These are phyloP conservation scores for Chaetodon trifasciatus DNA, from an alignment of 2,797 vertebrate species.

Conservation along the genomic window DNA sequence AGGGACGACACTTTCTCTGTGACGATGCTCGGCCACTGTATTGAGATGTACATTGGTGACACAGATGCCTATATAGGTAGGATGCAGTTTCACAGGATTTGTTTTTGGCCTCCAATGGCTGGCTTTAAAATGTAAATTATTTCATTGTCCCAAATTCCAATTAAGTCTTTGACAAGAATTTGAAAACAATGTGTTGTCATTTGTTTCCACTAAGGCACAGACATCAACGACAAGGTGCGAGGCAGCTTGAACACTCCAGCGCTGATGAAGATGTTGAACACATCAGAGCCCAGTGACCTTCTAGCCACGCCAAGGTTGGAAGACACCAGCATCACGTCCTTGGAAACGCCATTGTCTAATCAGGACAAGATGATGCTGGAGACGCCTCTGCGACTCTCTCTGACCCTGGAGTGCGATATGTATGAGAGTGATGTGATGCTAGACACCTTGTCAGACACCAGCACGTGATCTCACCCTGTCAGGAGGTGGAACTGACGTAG, in stretches of 20 bases:
- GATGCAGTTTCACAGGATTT: conserved; percentile 24
- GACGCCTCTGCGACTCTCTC: conserved; percentile 88
- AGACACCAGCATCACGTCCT: conserved; percentile 87
- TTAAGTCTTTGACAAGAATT: too few relatives aligned
- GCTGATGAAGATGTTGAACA: conserved; percentile 96
- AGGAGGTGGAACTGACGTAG: conserved; percentile 54
- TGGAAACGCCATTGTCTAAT: conserved; percentile 88
- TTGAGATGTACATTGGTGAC: conserved; percentile 99
- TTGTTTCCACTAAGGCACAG: conserved; percentile 88
- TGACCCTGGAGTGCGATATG: conserved; percentile 97
- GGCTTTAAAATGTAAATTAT: background rate
- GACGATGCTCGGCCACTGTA: conserved; percentile 99
- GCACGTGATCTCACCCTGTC: conserved; percentile 86
- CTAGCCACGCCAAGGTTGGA: conserved; percentile 87
- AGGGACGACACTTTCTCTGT: conserved; percentile 99
- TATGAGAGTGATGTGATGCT: conserved; percentile 98
- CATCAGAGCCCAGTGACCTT: conserved; percentile 89
- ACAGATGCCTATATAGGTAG: conserved; percentile 98
- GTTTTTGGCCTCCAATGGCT: background rate
- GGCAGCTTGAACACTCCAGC: conserved; percentile 91
- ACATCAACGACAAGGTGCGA: conserved; percentile 96
- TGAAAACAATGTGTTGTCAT: background rate
- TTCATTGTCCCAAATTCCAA: background rate
- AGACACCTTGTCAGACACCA: conserved; percentile 98
- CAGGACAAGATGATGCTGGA: conserved; percentile 90